Evolutionary conservation across 37 sponge, comb jelly and placozoan genomes (phyloP).

Genomic region (Beroe ovata): DNA sequence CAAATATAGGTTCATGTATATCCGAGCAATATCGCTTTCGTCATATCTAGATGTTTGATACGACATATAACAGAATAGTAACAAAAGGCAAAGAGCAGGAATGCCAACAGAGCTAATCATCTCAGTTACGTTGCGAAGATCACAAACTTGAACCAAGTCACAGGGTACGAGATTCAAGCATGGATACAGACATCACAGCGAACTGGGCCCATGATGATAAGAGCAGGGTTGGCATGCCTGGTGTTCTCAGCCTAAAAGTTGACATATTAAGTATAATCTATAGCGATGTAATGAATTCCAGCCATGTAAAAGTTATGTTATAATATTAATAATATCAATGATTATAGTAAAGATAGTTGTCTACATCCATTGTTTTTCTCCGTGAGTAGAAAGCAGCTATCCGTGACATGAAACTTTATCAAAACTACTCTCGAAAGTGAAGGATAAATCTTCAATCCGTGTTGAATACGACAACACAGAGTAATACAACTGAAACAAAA

Average conservation of each 20-base stretch:
- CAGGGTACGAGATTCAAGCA: conserved; percentile 17
- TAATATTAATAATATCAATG: background rate
- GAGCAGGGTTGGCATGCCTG: conserved; percentile 26
- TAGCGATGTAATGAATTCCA: conserved; percentile 12
- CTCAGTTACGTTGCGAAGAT: conserved; percentile 16
- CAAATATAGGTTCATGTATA: no score
- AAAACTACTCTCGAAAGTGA: conserved; percentile 17
- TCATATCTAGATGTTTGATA: no score
- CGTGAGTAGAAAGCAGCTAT: background rate
- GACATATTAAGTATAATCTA: background rate
- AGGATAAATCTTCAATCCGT: background rate
- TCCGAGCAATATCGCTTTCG: no score
- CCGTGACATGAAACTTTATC: background rate
- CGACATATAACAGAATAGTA: no score
- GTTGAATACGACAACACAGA: background rate
- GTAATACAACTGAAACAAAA: conserved; percentile 53
- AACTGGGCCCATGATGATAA: conserved; percentile 61
- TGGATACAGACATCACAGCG: background rate
- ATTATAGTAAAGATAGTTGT: conserved; percentile 1
- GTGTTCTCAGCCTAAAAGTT: background rate
- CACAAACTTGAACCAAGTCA: conserved; percentile 50
- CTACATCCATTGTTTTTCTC: conserved; percentile 8
- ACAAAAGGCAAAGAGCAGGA: background rate
- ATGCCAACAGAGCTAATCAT: conserved; percentile 24
- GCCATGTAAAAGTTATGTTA: conserved; percentile 43